These are phyloP conservation scores for Sinocyclocheilus grahami DNA, from an alignment of 2,113 vertebrate species.

Conservation along the genomic window DNA sequence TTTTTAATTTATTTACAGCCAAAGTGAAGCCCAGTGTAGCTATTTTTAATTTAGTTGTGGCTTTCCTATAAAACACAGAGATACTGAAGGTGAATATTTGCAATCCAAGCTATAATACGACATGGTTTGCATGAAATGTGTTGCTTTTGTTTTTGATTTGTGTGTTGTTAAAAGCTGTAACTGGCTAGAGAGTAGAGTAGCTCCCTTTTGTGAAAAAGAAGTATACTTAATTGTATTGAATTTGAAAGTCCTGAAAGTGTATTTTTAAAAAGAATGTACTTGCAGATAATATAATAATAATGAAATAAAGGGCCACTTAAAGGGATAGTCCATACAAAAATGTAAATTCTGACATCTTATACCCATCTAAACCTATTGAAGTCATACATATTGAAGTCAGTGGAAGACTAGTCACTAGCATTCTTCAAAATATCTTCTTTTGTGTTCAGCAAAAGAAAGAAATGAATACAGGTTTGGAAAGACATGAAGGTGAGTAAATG, in stretches of 20 bases:
- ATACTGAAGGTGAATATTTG: not conserved
- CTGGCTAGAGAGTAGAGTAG: not conserved
- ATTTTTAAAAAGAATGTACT: not conserved
- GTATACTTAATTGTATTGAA: not conserved
- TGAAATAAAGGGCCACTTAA: not conserved
- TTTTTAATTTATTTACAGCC: not conserved
- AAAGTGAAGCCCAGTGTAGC: constrained; percentile 26
- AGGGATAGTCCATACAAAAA: too few relatives aligned
- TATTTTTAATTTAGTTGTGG: constrained; percentile 41
- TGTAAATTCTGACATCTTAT: too few relatives aligned
- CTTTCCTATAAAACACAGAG: constrained; percentile 22
- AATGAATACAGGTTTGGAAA: too few relatives aligned
- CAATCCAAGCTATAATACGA: not conserved
- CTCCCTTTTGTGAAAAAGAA: not conserved
- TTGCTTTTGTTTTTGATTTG: constrained; percentile 9
- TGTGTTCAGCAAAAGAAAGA: too few relatives aligned
- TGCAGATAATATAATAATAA: not conserved
- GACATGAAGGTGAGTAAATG: not conserved
- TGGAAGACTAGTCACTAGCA: not conserved
- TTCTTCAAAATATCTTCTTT: not conserved
- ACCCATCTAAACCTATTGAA: not conserved
- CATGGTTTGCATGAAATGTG: not conserved
- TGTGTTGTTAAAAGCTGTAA: not conserved
- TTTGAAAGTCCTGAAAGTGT: not conserved
- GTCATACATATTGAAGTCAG: not conserved